Base-by-base conservation (phyloP, 1,140 invertebrate species). In the Sweltsa coloradensis region DNA sequence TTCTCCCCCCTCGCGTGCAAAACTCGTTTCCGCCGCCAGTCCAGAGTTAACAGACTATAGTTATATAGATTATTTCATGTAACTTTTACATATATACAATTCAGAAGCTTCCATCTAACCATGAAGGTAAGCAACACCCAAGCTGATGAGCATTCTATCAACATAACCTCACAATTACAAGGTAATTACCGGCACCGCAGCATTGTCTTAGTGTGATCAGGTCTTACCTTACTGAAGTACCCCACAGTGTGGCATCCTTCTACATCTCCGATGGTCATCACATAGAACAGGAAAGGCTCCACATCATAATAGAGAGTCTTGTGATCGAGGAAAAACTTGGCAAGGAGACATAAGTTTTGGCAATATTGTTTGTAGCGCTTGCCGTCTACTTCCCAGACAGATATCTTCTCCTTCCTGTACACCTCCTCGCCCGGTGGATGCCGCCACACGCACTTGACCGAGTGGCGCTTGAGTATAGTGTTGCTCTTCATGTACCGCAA, bases 301-400 rank as follows among this genome's bases (percentile, higher is more conserved):
- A 94, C 90, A 60, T 94, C 90, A 61, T 95, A 96, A 69, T 97
- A 97, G 2, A 97, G 67, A 0, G 95, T 97, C 68, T 97, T 97
- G 68, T 97, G 92, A 65, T 98, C 93, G 43, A 97, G 70, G 67
- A 97, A 97, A 62, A 97, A 89, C 67, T 97, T 97, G 2, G 94
- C 93, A 7, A 98, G 69, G 3, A 98, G 72, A 66, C 94, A 97
- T n/a, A 98, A 74, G 70, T 97, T 96, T 65, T 97, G 94, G 61
- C 93, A 97, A 59, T 97, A 97, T 51, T 90, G 87, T 65, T 97
- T 97, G 61, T 95, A 90, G 44, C 87, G 82, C 57, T 94, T 88
- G 0, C 94, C 94, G 68, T 97, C 92, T 16, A 98, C 91, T 75
- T 98, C 93, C 88, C 93, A 97, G 13, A 97, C 89, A 51, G 90